phyloP scores from a whole-genome alignment of 2,888 invertebrate species.

The Amphipoea oculea region DNA sequence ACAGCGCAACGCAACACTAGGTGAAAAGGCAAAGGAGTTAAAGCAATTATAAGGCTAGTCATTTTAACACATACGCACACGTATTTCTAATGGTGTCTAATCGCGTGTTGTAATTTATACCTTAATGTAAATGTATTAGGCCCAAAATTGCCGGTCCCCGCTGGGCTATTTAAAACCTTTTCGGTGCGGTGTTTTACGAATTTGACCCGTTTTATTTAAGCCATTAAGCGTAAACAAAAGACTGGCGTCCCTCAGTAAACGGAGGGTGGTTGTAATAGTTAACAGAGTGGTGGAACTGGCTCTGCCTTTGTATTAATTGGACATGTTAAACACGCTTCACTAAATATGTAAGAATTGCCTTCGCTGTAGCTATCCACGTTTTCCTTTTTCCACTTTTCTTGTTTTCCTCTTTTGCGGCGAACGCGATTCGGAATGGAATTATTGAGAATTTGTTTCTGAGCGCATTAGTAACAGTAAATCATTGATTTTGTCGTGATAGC shows the following conservation, averaged over 20 bases:
- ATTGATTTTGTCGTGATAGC: conserved; percentile 50
- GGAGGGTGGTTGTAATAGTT: conserved; percentile 86
- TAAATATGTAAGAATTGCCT: conserved; percentile 84
- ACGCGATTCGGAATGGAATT: conserved; percentile 60
- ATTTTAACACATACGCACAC: conserved; percentile 79
- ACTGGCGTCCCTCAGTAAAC: conserved; percentile 84
- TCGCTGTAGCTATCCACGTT: conserved; percentile 72
- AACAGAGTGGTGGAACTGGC: conserved; percentile 82
- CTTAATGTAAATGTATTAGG: conserved; percentile 78
- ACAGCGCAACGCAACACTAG: conserved; percentile 76
- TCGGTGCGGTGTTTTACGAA: conserved; percentile 83
- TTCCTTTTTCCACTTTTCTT: conserved; percentile 73
- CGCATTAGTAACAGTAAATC: conserved; percentile 59
- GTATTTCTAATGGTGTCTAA: conserved; percentile 78
- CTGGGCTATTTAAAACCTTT: conserved; percentile 82
- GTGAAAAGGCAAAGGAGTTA: conserved; percentile 80
- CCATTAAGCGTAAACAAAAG: conserved; percentile 90
- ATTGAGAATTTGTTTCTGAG: conserved; percentile 63
- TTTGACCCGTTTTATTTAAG: conserved; percentile 89
- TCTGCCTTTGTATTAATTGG: conserved; percentile 87
- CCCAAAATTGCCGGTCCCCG: conserved; percentile 73
- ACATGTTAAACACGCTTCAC: conserved; percentile 87
- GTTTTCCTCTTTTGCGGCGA: conserved; percentile 68
- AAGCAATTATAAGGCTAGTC: conserved; percentile 83
- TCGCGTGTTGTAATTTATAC: conserved; percentile 78